These are phyloP conservation scores for Ophiothrix spiculata DNA, from an alignment of 35 echinoderm and acorn worm genomes.

Conservation along the genomic window DNA sequence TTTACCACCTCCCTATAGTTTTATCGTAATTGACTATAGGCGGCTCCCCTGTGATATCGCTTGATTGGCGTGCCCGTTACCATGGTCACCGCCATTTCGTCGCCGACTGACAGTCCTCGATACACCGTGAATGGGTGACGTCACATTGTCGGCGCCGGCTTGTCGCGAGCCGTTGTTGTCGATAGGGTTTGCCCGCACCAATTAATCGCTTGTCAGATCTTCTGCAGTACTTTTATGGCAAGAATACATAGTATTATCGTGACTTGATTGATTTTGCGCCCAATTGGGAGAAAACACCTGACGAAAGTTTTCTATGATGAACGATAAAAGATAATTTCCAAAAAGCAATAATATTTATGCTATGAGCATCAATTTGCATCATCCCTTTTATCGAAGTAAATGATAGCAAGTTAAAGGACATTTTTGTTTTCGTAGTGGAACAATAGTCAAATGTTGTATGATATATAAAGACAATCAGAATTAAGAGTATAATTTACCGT, in stretches of 20 bases:
- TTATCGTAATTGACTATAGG: conserved; percentile 68
- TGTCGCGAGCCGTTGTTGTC: conserved; percentile 39
- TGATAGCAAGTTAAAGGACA: too few species aligned
- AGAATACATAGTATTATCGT: conserved; percentile 21
- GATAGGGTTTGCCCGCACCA: conserved; percentile 26
- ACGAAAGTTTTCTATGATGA: too few species aligned
- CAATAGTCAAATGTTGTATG: too few species aligned
- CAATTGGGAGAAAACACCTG: conserved; percentile 13
- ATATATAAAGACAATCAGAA: too few species aligned
- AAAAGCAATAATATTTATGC: too few species aligned
- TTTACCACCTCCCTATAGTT: conserved; percentile 41
- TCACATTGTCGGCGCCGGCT: conserved; percentile 56
- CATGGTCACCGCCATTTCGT: conserved; percentile 54
- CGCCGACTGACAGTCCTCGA: conserved; percentile 31
- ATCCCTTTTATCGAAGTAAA: too few species aligned
- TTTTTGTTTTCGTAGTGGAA: too few species aligned
- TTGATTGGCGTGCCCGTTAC: conserved; percentile 54
- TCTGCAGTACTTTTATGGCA: conserved; percentile 32
- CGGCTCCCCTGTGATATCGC: conserved; percentile 44
- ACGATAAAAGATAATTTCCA: not conserved
- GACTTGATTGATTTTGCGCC: not conserved
- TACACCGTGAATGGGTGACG: conserved; percentile 53
- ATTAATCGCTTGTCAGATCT: conserved; percentile 49
- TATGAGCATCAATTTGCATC: too few species aligned
- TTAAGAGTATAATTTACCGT: too few species aligned